Evolutionary conservation across 1,140 invertebrate species (phyloP).

Genomic region (Gryon sp.): DNA sequence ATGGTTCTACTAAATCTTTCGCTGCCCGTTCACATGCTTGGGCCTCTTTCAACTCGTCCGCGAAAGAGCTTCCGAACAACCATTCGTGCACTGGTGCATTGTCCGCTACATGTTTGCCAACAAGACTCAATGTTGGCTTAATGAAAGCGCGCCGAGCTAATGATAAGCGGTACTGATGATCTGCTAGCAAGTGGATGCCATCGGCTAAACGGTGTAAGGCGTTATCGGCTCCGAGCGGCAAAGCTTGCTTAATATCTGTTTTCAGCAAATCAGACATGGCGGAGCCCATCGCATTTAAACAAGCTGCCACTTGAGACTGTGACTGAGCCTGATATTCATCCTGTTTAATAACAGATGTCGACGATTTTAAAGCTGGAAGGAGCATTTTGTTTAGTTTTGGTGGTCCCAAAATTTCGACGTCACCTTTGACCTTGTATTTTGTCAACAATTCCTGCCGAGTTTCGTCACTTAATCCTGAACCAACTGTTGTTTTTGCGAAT

Average conservation of each 20-base stretch:
- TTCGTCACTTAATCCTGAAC: neutral
- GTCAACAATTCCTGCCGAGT: neutral
- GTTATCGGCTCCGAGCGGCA: neutral
- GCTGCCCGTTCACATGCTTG: constrained; percentile 3
- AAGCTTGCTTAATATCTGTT: neutral
- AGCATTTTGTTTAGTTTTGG: constrained; percentile 8
- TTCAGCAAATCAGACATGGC: constrained; percentile 1
- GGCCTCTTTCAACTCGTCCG: neutral
- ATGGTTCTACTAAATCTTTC: neutral
- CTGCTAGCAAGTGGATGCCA: neutral
- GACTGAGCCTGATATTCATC: neutral
- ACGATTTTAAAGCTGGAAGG: neutral
- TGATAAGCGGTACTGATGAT: constrained; percentile 11
- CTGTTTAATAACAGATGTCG: neutral
- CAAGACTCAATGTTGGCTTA: neutral
- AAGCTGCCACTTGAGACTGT: constrained; percentile 5
- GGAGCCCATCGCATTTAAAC: neutral
- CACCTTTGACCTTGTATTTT: constrained; percentile 1
- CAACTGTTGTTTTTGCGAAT: neutral
- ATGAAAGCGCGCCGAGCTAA: constrained; percentile 1
- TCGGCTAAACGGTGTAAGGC: constrained; percentile 6
- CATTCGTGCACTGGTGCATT: neutral
- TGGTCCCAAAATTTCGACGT: neutral
- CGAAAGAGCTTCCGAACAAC: neutral
- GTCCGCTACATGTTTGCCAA: neutral